Evolutionary conservation across 2,888 invertebrate species (phyloP), one percentile per base, ranked within the genome.

Genomic region (Polyommatus icarus): DNA sequence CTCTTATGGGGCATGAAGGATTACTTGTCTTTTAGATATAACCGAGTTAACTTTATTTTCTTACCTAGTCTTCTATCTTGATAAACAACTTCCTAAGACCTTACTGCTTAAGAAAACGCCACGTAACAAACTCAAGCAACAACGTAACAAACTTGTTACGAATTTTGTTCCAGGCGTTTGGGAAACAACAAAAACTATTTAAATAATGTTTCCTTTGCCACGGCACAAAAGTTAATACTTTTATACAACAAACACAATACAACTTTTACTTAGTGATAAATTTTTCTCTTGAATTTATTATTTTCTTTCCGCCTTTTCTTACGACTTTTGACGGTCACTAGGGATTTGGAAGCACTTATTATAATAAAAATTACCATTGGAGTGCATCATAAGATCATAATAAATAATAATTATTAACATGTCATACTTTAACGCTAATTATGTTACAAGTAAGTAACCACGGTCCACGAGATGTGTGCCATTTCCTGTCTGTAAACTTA

Each of bases 151-250:
- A 24, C 67, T 67, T 67, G 5, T 29, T 67, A 32, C 29, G 67
- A 67, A 67, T 67, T 67, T 29, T 32, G 67, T 18, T 67, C 32
- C 20, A 67, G 12, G 15, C 29, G 67, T 67, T 67, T 32, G 67
- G 29, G 20, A 29, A 67, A 67, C 67, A 67, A 32, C 67, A 67
- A 67, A 67, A 67, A 67, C 67, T 67, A 67, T 32, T 67, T 67
- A 32, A 29, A 32, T 67, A 32, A 29, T 29, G 67, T 67, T 67
- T 29, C 67, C 15, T 67, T 20, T 61, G 10, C 29, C 67, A 4
- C 67, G 29, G 29, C 15, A 32, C 67, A 32, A 32, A 67, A 67
- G 29, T 67, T 59, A 59, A 20, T 54, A 50, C 50, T 50, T 50
- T 50, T 50, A 20, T 61, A 24, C 61, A 61, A 29, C 24, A 29